Evolutionary conservation across 2,888 invertebrate genomes (phyloP), one percentile per base, ranked within the genome.

Genomic region (Drosophila flavopinicola): DNA sequence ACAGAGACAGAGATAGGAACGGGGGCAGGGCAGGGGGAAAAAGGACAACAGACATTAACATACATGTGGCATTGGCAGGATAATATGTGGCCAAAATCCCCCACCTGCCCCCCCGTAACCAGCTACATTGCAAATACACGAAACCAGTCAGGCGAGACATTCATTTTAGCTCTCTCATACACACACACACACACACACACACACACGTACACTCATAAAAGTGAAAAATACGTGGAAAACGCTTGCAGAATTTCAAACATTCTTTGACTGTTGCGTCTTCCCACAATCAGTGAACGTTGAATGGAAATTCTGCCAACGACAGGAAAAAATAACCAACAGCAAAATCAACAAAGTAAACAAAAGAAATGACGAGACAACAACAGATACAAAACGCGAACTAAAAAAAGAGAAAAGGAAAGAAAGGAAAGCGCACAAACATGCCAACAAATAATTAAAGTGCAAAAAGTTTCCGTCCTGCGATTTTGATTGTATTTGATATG

Each of bases 201-300:
- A 60, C 29, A 33, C 41, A 24, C 29, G 35, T 29, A 30, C 51
- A 38, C 64, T 63, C 75, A 77, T 78, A 85, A 66, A 67, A 74
- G 72, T 70, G 78, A 83, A 68, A 84, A 76, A 75, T 76, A 72
- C 72, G 71, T 79, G 79, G 69, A 59, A 65, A 67, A 72, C 87
- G 85, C 65, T 78, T 49, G 57, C 54, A 66, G 87, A 85, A 87
- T 85, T 76, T 75, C 72, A 79, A 85, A 83, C 74, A 70, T 70
- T 54, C 49, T 58, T 85, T 53, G 59, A 33, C 35, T 51, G 48
- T 52, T 56, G 49, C 42, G 52, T 65, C 64, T 64, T 48, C n/a
- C n/a, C 25, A 47, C 77, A 79, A 84, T 71, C 77, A 85, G 72
- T 58, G 54, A 59, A 59, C 51, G 49, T 56, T 38, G 47, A 71